Evolutionary conservation across 37 sponge, comb jelly and placozoan genomes (phyloP), one percentile per base, ranked within the genome.

Genomic region (Petrosia ficiformis): DNA sequence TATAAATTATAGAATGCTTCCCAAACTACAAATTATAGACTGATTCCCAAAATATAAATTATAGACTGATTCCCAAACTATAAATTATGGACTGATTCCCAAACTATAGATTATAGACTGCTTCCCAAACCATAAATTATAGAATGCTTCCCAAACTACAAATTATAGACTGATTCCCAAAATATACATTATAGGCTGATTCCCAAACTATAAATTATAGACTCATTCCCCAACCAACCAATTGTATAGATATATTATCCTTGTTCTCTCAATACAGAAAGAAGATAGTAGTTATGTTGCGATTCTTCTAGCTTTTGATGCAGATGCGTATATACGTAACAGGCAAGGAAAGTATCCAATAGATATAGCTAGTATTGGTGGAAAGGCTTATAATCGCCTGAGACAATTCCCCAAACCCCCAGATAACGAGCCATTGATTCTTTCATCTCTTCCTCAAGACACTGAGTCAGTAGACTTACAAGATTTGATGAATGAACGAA

Each of bases 221-320:
- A n/a, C n/a, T n/a, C n/a, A n/a, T n/a, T n/a, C n/a, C n/a, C n/a
- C n/a, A n/a, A n/a, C n/a, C n/a, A n/a, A n/a, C n/a, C n/a, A n/a
- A n/a, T n/a, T n/a, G n/a, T 48, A 16, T 48, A 19, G 54, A 10
- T 48, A 48, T 48, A 16, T 48, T 19, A 10, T 26, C n/a, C 11
- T n/a, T 26, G 28, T 22, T 22, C n/a, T 14, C 54, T 64, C 44
- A 3, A 1, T 8, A 3, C 36, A 86, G 81, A 61, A 68, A 30
- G 44, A 43, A 28, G 75, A 79, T 61, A 16, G 68, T 2, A 37
- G 35, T 1, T 74, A 73, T 57, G 63, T 42, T 21, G 44, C 75
- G 39, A 35, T 75, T 1, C 71, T 86, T 38, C 36, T 80, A 39
- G 80, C 76, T 14, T 76, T 80, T 68, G 86, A 81, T 44, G 81